Evolutionary conservation across 2,888 invertebrate species (phyloP), one percentile per base, ranked within the genome.

Genomic region (Lamproptera curius): DNA sequence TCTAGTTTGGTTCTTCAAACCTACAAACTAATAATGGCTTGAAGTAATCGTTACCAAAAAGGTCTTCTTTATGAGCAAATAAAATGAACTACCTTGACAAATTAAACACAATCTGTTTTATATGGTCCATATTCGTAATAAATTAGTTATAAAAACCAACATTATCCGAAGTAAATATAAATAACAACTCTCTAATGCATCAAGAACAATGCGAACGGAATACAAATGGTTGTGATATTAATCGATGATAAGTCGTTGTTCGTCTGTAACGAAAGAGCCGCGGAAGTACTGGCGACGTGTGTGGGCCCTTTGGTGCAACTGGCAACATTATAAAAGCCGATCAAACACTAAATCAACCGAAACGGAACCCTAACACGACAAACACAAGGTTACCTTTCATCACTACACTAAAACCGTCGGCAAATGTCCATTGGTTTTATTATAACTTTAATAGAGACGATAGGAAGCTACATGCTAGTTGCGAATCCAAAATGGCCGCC

Each of bases 221-320:
- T 35, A 14, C 43, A 35, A 39, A 43, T 39, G 44, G 37, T 41
- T 37, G 44, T 33, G 40, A 41, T 41, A 45, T 45, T 43, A 48
- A 48, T 48, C 48, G 43, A 48, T 48, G 26, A 34, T 63, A 58
- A 56, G 46, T 48, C 44, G n/a, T n/a, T n/a, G n/a, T n/a, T n/a
- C n/a, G 50, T 46, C 51, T 53, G 56, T 53, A 62, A 60, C 66
- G 66, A 62, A 10, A 28, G 28, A 28, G 65, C 60, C 56, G 57
- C 67, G 77, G 76, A 77, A 73, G 73, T 67, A 56, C 57, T 50
- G 52, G 54, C 74, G 52, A 57, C 65, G 75, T 72, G 78, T 74
- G 78, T 76, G 77, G 74, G 62, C 74, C 67, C 65, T 68, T 69
- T 69, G 65, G 73, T 69, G 63, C 59, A 33, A 20, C 34, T 4